Conservation (phyloP, 2,888 invertebrate species). For the Chymomyza fuscimana region DNA sequence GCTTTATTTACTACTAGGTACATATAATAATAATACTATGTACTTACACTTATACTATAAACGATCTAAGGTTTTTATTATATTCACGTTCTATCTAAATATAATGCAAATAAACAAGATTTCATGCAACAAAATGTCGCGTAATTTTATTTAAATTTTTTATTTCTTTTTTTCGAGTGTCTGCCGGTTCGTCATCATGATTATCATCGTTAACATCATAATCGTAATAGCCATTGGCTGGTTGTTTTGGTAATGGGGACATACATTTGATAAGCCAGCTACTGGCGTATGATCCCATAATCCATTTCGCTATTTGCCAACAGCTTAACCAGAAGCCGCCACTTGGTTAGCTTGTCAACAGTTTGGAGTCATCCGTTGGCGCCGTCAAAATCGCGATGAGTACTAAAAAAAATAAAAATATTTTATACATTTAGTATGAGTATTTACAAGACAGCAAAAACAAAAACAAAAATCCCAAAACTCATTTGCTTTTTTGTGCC, state of each 20-base stretch:
- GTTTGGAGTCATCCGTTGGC: slow-evolving; percentile 19
- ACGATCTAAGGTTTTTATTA: slow-evolving; percentile 11
- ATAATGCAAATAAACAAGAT: slow-evolving; percentile 42
- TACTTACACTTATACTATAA: neutral
- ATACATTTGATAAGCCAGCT: slow-evolving; percentile 32
- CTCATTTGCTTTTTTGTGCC: neutral
- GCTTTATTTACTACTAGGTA: neutral
- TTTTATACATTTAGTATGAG: no score
- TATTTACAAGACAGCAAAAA: neutral
- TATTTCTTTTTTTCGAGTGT: neutral
- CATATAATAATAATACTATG: neutral
- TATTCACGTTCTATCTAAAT: slow-evolving; percentile 38
- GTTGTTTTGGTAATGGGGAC: slow-evolving; percentile 16
- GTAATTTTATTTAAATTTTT: slow-evolving; percentile 22
- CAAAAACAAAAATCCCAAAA: neutral
- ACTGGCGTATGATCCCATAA: slow-evolving; percentile 41
- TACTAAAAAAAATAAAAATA: neutral
- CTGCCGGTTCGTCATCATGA: neutral
- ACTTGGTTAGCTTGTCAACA: slow-evolving; percentile 30
- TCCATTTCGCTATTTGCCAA: slow-evolving; percentile 46
- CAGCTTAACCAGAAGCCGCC: slow-evolving; percentile 46
- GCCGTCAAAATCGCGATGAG: neutral
- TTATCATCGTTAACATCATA: slow-evolving; percentile 18
- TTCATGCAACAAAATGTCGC: slow-evolving; percentile 25
- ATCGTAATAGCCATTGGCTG: neutral